Evolutionary conservation across 2,797 vertebrate species (phyloP), one percentile per base, ranked within the genome.

Genomic region (Salarias fasciatus): DNA sequence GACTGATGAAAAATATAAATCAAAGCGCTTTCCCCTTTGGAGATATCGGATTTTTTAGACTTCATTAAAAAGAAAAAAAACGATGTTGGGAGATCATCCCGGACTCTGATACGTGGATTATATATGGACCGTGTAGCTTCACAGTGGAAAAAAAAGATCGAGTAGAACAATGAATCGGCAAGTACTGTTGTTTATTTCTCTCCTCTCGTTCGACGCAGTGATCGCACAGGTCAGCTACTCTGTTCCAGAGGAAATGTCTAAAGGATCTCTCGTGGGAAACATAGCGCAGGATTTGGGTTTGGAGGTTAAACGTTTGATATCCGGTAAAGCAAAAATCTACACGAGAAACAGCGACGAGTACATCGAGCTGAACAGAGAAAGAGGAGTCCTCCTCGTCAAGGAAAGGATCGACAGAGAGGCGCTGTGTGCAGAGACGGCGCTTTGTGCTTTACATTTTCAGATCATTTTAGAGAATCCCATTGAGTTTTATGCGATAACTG

Each of bases 211-310:
- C 14, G 5, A 35, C 31, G 57, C 79, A 71, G 91, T 86, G 65
- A 64, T 72, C 56, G 89, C 91, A 33, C 88, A 92, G 48, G 82
- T 94, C 80, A 91, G 90, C 80, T 95, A 95, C 88, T 92, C 93
- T 11, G 88, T 95, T 62, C 92, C 90, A 11, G 95, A 96, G 77
- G 95, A 96, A 65, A 90, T 92, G 86, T 73, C 89, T 10, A 90
- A 82, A 70, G 93, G 93, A 1, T 85, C 83, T 18, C 53, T 85
- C 51, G 50, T 88, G 1, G 86, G 86, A 11, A 75, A 84, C 14
- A 78, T 90, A 5, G 87, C 44, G 1, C 79, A 86, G 31, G 88
- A 89, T 78, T 65, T 90, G 14, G 86, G 84, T 31, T 71, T 90
- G 41, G 78, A 87, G 31, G 10, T 48, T 2, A 76, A 83, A 61